Evolutionary conservation across 2,888 invertebrate genomes (phyloP).

Genomic region (Hipparchia sbordonii): DNA sequence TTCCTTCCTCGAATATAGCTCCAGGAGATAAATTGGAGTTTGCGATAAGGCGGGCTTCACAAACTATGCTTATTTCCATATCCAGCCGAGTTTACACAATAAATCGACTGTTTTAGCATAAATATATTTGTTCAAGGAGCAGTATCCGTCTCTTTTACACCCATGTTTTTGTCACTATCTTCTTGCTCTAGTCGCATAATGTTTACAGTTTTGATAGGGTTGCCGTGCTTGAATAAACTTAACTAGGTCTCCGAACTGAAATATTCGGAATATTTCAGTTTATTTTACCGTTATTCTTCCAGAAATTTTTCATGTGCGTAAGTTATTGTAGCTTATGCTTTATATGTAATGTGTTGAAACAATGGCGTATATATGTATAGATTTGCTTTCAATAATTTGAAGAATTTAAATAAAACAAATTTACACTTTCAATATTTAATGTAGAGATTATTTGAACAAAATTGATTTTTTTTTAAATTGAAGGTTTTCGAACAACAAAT

Average conservation of each 20-base stretch:
- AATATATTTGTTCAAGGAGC: conserved; percentile 29
- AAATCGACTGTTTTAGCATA: conserved; percentile 34
- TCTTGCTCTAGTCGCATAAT: conserved; percentile 10
- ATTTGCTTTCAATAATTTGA: too few species aligned
- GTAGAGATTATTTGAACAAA: too few species aligned
- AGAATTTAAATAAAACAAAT: too few species aligned
- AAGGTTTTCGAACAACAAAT: too few species aligned
- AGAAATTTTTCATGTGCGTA: background rate
- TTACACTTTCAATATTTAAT: too few species aligned
- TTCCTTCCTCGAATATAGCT: conserved; percentile 1
- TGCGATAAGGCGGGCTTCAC: conserved; percentile 17
- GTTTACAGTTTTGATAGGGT: conserved; percentile 16
- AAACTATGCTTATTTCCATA: conserved; percentile 24
- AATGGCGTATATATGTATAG: too few species aligned
- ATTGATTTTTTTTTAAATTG: too few species aligned
- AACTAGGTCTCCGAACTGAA: background rate
- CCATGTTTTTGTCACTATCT: background rate
- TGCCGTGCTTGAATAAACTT: background rate
- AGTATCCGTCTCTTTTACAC: conserved; percentile 8
- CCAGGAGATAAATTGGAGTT: conserved; percentile 20
- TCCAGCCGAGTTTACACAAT: conserved; percentile 31
- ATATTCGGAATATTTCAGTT: background rate
- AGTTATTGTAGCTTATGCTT: background rate
- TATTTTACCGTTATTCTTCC: background rate
- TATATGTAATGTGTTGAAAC: too few species aligned